Evolutionary conservation across 2,113 vertebrate genomes (phyloP).

Genomic region (Ictalurus punctatus): DNA sequence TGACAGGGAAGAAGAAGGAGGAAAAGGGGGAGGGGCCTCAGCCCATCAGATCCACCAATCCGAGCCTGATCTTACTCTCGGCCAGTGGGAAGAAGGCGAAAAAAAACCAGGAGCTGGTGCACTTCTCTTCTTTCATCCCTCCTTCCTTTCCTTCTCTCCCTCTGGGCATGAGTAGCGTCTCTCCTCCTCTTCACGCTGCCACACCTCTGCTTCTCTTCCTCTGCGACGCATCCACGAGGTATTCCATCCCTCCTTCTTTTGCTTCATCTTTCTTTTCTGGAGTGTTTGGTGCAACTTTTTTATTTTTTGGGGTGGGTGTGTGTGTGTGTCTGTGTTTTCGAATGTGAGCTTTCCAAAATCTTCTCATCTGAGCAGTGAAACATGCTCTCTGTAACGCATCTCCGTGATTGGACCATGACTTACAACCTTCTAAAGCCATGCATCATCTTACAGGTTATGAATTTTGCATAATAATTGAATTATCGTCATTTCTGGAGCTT

Average conservation of each 20-base stretch:
- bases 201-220: conserved; percentile 49
- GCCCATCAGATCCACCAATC: conserved; percentile 42
- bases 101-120: conserved; percentile 43
- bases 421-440: conserved; percentile 1
- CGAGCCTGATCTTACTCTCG: conserved; percentile 25
- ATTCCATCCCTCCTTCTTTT: conserved; percentile 46
- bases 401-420: not conserved
- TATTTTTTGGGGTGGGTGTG: not conserved
- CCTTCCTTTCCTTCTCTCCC: conserved; percentile 47
- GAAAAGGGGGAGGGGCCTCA: conserved; percentile 29
- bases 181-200: conserved; percentile 46
- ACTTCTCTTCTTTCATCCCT: conserved; percentile 52
- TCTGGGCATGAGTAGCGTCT: conserved; percentile 49
- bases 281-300: conserved; percentile 40
- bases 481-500: not conserved
- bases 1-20: conserved; percentile 53
- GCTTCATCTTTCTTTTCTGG: conserved; percentile 1
- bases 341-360: conserved; percentile 3
- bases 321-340: not conserved
- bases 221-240: conserved; percentile 51
- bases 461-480: not conserved
- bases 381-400: not conserved
- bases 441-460: not conserved
- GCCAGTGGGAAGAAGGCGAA: conserved; percentile 46
- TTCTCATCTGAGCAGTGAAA: conserved; percentile 7